phyloP scores from a whole-genome alignment of 2,113 vertebrate species.

The Rhinoptilus africanus region DNA sequence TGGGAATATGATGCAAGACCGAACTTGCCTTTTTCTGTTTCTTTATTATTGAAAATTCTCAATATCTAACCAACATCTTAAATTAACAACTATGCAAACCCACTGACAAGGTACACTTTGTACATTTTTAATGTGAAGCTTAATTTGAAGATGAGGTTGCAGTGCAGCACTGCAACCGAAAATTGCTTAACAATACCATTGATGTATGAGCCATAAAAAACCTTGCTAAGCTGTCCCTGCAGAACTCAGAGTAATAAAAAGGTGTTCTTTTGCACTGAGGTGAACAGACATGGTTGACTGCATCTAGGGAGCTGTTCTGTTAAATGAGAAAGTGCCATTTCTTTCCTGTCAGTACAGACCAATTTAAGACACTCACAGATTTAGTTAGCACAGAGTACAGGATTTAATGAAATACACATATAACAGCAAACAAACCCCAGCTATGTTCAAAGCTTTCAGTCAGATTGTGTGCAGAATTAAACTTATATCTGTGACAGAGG shows the following conservation, averaged over 20 bases:
- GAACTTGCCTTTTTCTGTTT: not conserved
- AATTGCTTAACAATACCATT: slow-evolving; percentile 68
- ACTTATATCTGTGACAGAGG: not conserved
- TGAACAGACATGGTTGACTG: slow-evolving; percentile 67
- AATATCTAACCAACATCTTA: not conserved
- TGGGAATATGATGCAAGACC: not conserved
- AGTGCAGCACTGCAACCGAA: slow-evolving; percentile 53
- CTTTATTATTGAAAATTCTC: slow-evolving; percentile 10
- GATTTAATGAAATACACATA: slow-evolving; percentile 43
- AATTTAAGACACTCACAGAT: slow-evolving; percentile 49
- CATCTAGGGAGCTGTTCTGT: slow-evolving; percentile 64
- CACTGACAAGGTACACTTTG: slow-evolving; percentile 30
- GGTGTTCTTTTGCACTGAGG: slow-evolving; percentile 64
- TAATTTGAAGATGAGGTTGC: slow-evolving; percentile 61
- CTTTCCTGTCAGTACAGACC: slow-evolving; percentile 55
- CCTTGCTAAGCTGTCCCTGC: slow-evolving; percentile 64
- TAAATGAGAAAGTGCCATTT: slow-evolving; percentile 65
- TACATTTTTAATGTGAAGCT: slow-evolving; percentile 56
- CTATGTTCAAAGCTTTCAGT: not conserved
- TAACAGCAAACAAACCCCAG: slow-evolving; percentile 9
- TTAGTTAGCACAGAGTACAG: slow-evolving; percentile 36
- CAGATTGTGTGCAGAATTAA: not conserved
- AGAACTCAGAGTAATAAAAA: slow-evolving; percentile 66
- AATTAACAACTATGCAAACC: not conserved
- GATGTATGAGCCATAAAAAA: slow-evolving; percentile 68